Percentiles rank a stretch among this genome's conserved stretches.
phyloP scores from a whole-genome alignment of 2,797 vertebrate species.

The Meda fulgida region DNA sequence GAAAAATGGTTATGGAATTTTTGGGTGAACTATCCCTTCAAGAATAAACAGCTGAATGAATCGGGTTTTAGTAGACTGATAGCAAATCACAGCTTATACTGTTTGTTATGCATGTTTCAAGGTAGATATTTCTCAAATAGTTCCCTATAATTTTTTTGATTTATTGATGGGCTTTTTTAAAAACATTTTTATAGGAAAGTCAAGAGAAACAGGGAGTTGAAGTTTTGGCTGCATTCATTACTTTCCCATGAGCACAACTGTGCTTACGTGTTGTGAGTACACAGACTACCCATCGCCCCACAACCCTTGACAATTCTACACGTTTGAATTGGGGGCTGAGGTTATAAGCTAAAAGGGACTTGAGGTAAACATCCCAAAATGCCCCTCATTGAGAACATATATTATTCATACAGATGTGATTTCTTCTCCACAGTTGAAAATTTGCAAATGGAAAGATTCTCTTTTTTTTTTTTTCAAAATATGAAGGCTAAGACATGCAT shows the following conservation, averaged over 20 bases:
- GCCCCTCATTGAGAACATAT: neutral
- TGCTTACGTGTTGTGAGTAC: neutral
- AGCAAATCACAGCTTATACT: neutral
- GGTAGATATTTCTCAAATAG: neutral
- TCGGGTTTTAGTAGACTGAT: neutral
- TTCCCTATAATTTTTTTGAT: neutral
- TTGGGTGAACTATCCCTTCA: too few relatives aligned
- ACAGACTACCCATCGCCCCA: neutral
- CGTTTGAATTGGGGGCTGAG: neutral
- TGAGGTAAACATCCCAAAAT: neutral
- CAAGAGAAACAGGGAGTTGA: neutral
- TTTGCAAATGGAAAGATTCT: slow-evolving; percentile 8
- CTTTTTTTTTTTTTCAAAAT: too few relatives aligned
- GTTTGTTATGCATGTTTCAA: neutral
- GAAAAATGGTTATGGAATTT: too few relatives aligned
- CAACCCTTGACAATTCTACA: neutral
- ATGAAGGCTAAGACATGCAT: neutral
- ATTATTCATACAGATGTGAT: neutral
- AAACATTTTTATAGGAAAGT: neutral
- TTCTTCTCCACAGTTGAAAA: neutral
- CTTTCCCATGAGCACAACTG: neutral
- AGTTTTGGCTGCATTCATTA: neutral
- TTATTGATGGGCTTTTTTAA: neutral
- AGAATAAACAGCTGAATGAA: neutral
- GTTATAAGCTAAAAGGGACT: neutral